These are phyloP conservation scores for Uropsilus gracilis DNA, from an alignment of 2,113 vertebrate species.

Conservation along the genomic window DNA sequence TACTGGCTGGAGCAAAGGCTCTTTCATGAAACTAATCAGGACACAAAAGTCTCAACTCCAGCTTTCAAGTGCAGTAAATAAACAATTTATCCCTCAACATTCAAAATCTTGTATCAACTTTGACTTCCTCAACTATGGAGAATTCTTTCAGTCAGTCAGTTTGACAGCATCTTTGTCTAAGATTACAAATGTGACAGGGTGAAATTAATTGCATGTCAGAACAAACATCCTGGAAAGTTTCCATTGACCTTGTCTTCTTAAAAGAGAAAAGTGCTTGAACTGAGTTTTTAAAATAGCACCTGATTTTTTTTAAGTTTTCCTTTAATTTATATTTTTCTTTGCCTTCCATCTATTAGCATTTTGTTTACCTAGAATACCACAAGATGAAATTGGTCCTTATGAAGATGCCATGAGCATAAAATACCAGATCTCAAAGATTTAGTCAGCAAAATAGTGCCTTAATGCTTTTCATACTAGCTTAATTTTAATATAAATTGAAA, in stretches of 20 bases:
- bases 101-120: constrained; percentile 47
- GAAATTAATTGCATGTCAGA: constrained; percentile 51
- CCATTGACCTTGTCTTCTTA: not conserved
- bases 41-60: not conserved
- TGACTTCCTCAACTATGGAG: not conserved
- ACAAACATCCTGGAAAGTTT: constrained; percentile 6
- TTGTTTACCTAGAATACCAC: not conserved
- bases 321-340: not conserved
- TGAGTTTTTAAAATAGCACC: constrained; percentile 31
- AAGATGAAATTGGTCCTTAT: not conserved
- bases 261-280: not conserved
- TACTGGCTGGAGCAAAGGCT: not conserved
- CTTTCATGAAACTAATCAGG: constrained; percentile 3
- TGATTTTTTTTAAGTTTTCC: not conserved
- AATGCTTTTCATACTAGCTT: not conserved
- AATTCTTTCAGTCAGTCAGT: not conserved
- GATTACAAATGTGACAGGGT: not conserved
- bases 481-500: not conserved
- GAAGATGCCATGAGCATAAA: not conserved
- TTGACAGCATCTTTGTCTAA: constrained; percentile 24
- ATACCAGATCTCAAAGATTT: not conserved
- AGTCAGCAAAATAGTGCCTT: not conserved
- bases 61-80: not conserved
- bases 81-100: not conserved
- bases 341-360: constrained; percentile 11